phyloP scores from a whole-genome alignment of 2,113 vertebrate species.

The Ophthalmolycus amberensis region DNA sequence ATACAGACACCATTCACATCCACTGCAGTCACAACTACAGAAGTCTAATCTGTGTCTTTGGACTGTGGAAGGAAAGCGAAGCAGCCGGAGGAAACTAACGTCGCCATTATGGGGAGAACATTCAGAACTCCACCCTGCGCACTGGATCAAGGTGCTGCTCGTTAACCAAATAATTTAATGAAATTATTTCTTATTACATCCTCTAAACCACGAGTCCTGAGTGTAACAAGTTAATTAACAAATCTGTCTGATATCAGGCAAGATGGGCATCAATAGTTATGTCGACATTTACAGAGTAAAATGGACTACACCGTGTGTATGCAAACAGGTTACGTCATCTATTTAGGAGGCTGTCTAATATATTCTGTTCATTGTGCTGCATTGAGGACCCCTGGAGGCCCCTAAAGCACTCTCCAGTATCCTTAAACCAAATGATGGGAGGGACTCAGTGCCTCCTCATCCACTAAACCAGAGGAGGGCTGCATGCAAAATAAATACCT shows the following conservation, averaged over 20 bases:
- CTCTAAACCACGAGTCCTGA: not conserved
- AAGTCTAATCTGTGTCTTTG: not conserved
- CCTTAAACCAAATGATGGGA: conserved; percentile 10
- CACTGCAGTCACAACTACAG: not conserved
- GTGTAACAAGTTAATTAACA: not conserved
- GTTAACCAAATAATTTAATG: not conserved
- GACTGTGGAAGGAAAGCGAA: not conserved
- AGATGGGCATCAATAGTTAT: not conserved
- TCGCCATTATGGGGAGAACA: not conserved
- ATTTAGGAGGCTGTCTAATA: conserved; percentile 30
- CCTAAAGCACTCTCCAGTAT: not conserved
- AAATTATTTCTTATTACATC: not conserved
- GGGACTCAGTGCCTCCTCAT: not conserved
- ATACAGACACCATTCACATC: not conserved
- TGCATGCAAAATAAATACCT: not conserved
- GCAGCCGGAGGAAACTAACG: not conserved
- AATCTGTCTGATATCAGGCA: not conserved
- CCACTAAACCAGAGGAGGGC: not conserved
- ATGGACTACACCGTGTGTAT: not conserved
- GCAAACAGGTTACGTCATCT: conserved; percentile 26
- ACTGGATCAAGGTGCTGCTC: not conserved
- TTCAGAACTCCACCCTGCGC: not conserved
- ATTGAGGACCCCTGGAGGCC: conserved; percentile 8
- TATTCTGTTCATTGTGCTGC: conserved; percentile 37
- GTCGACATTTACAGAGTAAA: not conserved